phyloP scores from a whole-genome alignment of 2,113 vertebrate genomes.

The Vombatus ursinus region DNA sequence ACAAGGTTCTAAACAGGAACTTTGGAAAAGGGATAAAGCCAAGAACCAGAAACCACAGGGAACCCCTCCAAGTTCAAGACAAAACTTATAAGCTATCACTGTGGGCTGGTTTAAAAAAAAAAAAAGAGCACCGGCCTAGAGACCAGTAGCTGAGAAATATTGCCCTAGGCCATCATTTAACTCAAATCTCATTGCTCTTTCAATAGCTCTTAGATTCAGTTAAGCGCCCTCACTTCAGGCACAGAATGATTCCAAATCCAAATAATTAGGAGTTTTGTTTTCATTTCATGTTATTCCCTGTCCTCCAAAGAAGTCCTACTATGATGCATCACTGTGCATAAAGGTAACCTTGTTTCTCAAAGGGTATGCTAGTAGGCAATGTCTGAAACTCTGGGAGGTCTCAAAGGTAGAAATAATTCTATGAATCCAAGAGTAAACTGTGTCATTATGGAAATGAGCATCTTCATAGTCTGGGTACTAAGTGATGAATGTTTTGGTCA shows the following conservation, averaged over 20 bases:
- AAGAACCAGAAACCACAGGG: neutral
- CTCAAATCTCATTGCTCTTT: neutral
- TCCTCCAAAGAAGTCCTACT: neutral
- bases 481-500: neutral
- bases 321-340: neutral
- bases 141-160: neutral
- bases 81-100: neutral
- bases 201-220: neutral
- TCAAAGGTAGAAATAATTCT: neutral
- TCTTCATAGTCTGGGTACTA: neutral
- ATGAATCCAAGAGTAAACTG: neutral
- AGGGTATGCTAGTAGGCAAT: neutral
- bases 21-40: neutral
- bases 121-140: neutral
- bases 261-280: neutral
- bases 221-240: neutral
- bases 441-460: neutral
- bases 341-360: neutral
- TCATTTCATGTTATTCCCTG: neutral
- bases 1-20: neutral
- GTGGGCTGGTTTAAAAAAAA: too few species aligned
- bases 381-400: neutral
- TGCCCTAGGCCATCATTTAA: rapidly evolving
- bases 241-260: neutral
- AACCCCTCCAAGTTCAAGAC: neutral